Evolutionary conservation across 2,888 invertebrate genomes (phyloP), one percentile per base, ranked within the genome.

Genomic region (Druceiella hillmani): DNA sequence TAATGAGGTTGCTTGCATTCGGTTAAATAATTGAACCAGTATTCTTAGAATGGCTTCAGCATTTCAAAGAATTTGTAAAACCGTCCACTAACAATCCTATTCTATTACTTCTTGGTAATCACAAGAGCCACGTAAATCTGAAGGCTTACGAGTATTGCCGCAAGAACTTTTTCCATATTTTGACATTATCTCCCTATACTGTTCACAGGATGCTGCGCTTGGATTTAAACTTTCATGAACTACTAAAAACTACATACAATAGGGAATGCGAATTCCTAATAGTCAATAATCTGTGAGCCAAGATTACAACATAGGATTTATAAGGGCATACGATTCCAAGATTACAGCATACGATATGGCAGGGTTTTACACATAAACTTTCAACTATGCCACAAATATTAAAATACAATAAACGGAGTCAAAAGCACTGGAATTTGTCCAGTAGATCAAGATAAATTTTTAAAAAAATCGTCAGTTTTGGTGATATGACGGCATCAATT

Each of bases 61-160:
- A n/a, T n/a, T n/a, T n/a, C n/a, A n/a, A 17, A 17, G 12, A 33
- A 17, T 15, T 15, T 33, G 33, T 20, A 17, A 33, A 33, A 10
- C 51, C 41, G 15, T 50, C 11, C 47, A 47, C n/a, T 25, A 50
- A 15, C 49, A 50, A 32, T 48, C 50, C 29, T 48, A 51, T 24
- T 43, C n/a, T 12, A 47, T 50, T 4, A 47, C 47, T 1, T 40
- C 42, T 5, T 22, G 44, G 9, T 44, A 47, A 37, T 12, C 33
- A 27, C 36, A 39, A 20, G 42, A 40, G 6, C 41, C 41, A 22
- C 38, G 43, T 9, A 42, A 44, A n/a, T 44, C 42, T 32, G 45
- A 46, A 16, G 37, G 46, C 15, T 43, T 43, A 7, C 27, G 38
- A 3, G 20, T 49, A 10, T 26, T 46, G 17, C 40, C 13, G 12